Base-by-base conservation (phyloP, 2,888 invertebrate genomes). In the Lepidochrysops patricia region DNA sequence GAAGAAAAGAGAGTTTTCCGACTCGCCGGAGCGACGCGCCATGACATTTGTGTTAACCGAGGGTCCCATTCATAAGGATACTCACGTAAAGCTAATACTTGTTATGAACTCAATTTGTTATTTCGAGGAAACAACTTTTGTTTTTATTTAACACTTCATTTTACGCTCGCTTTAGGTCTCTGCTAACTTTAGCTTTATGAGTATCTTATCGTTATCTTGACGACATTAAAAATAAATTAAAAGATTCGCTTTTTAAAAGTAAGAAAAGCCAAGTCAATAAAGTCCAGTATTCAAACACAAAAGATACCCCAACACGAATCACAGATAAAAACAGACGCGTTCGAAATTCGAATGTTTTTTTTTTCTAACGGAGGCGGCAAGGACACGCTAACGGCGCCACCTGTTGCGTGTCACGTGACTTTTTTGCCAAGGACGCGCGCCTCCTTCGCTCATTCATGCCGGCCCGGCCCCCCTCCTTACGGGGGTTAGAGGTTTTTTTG, bases 1-100 rank as follows among this genome's bases (percentile, higher is more conserved):
- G 82, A 86, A 88, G 89, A 88, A 88, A 88, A 85, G 87, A 88
- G 88, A 84, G 85, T 88, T 89, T 88, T 84, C 88, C 87, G 84
- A 82, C 80, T 79, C 81, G 85, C 74, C 82, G 84, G 78, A 79
- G 80, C 78, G 82, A 78, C 85, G 87, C 54, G 54, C 27, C 32
- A 29, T 86, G 87, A 87, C 88, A 88, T 88, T 89, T 83, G 85
- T 85, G 87, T 85, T 87, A 87, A 87, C 81, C 84, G 82, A 76
- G 81, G 79, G 77, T 63, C 68, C 72, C 88, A 86, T 89, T 88
- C 87, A 87, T 86, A 82, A 85, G 76, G 75, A 76, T 71, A 72
- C 70, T 74, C 73, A 70, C 75, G 72, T 75, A 75, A 73, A 75
- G 72, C 72, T 75, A 67, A 67, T 70, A 75, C 78, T 80, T 81